Evolutionary conservation across 1,140 invertebrate genomes (phyloP), one percentile per base, ranked within the genome.

Genomic region (Calliopsis andreniformis): DNA sequence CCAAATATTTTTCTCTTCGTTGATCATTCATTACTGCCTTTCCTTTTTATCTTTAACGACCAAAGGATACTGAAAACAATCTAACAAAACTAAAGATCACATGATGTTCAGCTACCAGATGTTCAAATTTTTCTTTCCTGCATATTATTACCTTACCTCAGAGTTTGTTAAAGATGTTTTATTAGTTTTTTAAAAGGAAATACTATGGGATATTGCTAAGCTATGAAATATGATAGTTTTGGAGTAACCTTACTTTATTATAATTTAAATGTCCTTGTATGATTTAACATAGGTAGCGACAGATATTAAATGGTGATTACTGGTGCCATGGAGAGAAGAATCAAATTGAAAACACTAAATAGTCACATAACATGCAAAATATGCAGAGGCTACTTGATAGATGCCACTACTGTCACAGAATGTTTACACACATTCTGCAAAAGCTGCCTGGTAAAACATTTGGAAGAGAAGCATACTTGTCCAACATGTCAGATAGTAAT

Each of bases 361-460:
- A 96, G 95, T 85, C 96, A 98, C 90, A 97, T 99, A 86, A 98
- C 97, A 47, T 99, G 98, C 93, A 97, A 97, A 92, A 97, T 99
- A 90, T 99, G 98, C 93, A 95, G 96, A 77, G 98, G 98, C 25
- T 99, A 99, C 90, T 95, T 99, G 85, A 98, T 99, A 87, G 98
- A 99, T 93, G 98, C 98, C 32, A 99, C 98, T 20, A 99, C 98
- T 42, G 98, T 99, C 58, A 98, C 97, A 49, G 98, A 99, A 94
- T 99, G 98, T 93, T 94, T 99, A 84, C 98, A 99, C 94, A 98
- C 98, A 84, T 98, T 99, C 93, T 99, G 98, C 92, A 99, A 99
- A 93, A 99, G 97, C 90, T 99, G 98, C 91, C 92, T 99, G 75
- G 98, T 99, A 55, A 99, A 99, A 90, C 98, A 99, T 93, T 93